phyloP scores from a whole-genome alignment of 1,140 invertebrate species.

The Conopomorpha cramerella region DNA sequence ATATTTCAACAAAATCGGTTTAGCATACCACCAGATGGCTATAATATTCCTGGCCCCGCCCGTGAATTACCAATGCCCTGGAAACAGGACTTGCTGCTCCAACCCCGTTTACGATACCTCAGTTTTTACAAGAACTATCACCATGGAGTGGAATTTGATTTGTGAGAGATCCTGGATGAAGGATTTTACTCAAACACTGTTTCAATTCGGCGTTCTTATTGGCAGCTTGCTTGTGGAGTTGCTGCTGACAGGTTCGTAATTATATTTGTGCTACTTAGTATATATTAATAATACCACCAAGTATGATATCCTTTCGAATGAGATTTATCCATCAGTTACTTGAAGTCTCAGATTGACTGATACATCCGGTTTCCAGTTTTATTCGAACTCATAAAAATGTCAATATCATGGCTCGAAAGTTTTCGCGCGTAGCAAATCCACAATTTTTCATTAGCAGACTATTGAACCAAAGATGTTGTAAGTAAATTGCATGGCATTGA shows the following conservation, averaged over 20 bases:
- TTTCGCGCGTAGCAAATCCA: no score
- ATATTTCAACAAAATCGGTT: slow-evolving; percentile 1
- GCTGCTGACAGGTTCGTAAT: slow-evolving; percentile 15
- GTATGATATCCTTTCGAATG: no score
- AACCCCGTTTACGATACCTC: slow-evolving; percentile 57
- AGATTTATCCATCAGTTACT: no score
- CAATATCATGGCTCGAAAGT: no score
- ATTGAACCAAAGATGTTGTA: no score
- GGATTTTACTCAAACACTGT: slow-evolving; percentile 62
- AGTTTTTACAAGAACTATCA: slow-evolving; percentile 68
- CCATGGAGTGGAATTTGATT: slow-evolving; percentile 70
- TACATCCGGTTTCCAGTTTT: no score
- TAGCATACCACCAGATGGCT: slow-evolving; percentile 3
- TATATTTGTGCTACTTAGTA: no score
- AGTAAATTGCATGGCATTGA: no score
- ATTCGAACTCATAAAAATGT: no score
- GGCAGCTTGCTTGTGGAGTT: slow-evolving; percentile 16
- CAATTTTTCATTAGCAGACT: no score
- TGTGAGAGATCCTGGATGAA: slow-evolving; percentile 62
- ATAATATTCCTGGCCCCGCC: slow-evolving; percentile 34
- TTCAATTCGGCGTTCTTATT: slow-evolving; percentile 14
- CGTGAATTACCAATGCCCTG: slow-evolving; percentile 7
- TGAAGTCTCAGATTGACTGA: no score
- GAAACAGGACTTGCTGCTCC: slow-evolving; percentile 32
- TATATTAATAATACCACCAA: no score